Conservation (phyloP, 2,113 vertebrate genomes). For the Callithrix jacchus region DNA sequence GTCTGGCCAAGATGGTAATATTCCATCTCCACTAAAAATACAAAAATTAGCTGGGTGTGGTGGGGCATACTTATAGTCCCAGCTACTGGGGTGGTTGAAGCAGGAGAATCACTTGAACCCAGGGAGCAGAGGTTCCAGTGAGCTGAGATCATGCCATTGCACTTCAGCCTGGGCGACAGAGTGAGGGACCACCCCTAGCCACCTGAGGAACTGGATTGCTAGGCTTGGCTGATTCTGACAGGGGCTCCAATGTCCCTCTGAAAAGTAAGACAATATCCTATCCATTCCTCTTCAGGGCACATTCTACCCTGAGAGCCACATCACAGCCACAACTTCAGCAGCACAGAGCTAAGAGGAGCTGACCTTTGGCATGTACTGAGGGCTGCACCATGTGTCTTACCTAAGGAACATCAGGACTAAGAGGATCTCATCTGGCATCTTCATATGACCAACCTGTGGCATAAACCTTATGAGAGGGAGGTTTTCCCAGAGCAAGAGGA, state of each 20-base stretch:
- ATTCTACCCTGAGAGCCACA: neutral
- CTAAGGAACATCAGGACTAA: neutral
- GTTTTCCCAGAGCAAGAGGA: neutral
- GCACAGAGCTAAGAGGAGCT: neutral
- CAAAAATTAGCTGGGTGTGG: no score
- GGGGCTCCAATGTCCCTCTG: neutral
- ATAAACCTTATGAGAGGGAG: neutral
- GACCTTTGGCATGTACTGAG: accelerated
- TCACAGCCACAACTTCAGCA: neutral
- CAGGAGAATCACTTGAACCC: no score
- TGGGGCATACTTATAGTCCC: no score
- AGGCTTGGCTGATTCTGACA: neutral
- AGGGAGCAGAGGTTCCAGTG: no score
- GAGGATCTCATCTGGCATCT: neutral
- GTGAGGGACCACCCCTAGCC: no score
- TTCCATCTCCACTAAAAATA: no score
- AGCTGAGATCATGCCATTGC: no score
- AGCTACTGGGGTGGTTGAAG: no score
- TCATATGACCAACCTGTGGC: neutral
- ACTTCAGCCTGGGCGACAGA: no score
- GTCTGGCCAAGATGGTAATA: no score
- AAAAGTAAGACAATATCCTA: neutral
- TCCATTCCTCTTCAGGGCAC: neutral
- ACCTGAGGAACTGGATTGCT: neutral
- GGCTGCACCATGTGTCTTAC: accelerated